Evolutionary conservation across 2,113 vertebrate species (phyloP), one percentile per base, ranked within the genome.

Genomic region (Phycodurus eques): DNA sequence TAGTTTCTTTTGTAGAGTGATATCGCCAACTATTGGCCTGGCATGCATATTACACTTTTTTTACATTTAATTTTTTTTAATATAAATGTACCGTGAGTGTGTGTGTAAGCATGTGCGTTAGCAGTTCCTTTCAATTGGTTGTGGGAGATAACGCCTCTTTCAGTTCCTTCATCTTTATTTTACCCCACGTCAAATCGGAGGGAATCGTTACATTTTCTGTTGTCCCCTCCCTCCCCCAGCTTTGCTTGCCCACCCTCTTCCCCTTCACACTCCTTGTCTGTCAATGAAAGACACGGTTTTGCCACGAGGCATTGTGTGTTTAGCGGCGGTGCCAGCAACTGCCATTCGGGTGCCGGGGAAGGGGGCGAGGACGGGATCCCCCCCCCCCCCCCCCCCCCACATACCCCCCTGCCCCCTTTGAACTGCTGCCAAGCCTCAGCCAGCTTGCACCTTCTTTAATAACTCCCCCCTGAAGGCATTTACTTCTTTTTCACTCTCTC

Each of bases 241-340:
- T 31, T 49, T 44, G 13, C 59, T 89, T 88, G 89, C 84, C 74
- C 81, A 75, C 87, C 82, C 72, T 63, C 72, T 80, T 81, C 75
- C 78, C 81, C 81, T 61, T 61, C 59, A 61, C 59, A 61, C 31
- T 79, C 74, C 84, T 88, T 83, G 82, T 87, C 90, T 89, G 84
- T 90, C 88, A 86, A 87, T 90, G 87, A 88, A 85, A 87, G 83
- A 88, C 81, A 84, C 88, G 79, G 86, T 89, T 92, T 92, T 89
- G 90, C 92, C 91, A 92, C 81, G 67, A 93, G 92, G 91, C 91
- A 90, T 93, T 92, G 91, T 93, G 86, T 92, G 90, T 93, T 93
- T 92, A 92, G 89, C 85, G 79, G 86, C 85, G 79, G 83, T 92
- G 91, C 91, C 92, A 93, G 88, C 88, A 91, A 92, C 92, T 91